These are phyloP conservation scores for Erebia ligea DNA, from an alignment of 2,888 invertebrate species.

Conservation along the genomic window DNA sequence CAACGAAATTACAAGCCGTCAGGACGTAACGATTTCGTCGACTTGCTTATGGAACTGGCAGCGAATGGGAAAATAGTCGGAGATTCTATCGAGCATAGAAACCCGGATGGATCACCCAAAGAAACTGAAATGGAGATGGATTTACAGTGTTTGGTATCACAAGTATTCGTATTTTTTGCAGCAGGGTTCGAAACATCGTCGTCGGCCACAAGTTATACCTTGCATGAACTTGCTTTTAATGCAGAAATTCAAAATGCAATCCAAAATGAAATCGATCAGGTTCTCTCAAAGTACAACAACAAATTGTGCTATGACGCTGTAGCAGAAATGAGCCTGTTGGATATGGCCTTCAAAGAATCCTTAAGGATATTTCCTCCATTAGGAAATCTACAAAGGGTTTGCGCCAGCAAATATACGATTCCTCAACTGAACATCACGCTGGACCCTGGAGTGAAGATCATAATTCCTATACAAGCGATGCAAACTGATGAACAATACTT, in stretches of 20 bases:
- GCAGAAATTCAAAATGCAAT: conserved; percentile 63
- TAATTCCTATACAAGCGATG: conserved; percentile 61
- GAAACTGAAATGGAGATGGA: conserved; percentile 57
- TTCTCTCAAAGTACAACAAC: conserved; percentile 55
- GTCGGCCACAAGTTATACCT: conserved; percentile 62
- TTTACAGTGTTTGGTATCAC: conserved; percentile 54
- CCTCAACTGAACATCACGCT: conserved; percentile 53
- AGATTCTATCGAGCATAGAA: conserved; percentile 60
- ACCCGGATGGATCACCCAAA: conserved; percentile 54
- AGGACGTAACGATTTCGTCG: conserved; percentile 55
- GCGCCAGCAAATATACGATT: conserved; percentile 51
- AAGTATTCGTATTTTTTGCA: conserved; percentile 64
- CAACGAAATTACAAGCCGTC: conserved; percentile 59
- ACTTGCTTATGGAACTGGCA: conserved; percentile 53
- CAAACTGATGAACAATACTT: conserved; percentile 64
- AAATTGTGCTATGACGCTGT: conserved; percentile 63
- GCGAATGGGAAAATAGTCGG: conserved; percentile 57
- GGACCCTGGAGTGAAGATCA: conserved; percentile 60
- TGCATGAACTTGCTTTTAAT: conserved; percentile 67
- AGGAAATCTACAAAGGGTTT: conserved; percentile 57
- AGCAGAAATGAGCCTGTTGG: conserved; percentile 56
- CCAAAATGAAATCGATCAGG: conserved; percentile 63
- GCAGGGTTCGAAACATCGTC: conserved; percentile 78
- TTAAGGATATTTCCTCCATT: conserved; percentile 62
- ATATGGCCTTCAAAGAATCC: conserved; percentile 60